These are phyloP conservation scores for Zosterops hypoxanthus DNA, from an alignment of 2,113 vertebrate genomes.

Conservation along the genomic window DNA sequence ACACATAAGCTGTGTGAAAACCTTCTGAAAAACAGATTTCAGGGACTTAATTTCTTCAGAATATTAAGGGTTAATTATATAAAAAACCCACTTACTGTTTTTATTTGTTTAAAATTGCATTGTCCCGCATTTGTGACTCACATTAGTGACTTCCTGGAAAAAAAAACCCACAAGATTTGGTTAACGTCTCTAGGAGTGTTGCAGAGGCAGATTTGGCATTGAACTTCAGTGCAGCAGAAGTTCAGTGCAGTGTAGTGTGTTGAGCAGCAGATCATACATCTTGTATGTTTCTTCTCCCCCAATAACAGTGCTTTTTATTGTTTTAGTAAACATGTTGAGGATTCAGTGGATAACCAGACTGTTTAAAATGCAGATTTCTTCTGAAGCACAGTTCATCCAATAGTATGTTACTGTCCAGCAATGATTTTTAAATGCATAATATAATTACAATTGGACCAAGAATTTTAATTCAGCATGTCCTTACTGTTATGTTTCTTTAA, in stretches of 20 bases:
- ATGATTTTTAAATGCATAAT: not conserved
- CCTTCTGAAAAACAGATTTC: not conserved
- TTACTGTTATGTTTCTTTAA: not conserved
- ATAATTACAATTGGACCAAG: not conserved
- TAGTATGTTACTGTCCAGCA: not conserved
- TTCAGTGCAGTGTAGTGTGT: no score
- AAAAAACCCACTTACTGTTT: fast-evolving
- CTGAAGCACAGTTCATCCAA: not conserved
- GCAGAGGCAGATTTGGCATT: not conserved
- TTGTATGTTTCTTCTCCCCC: not conserved
- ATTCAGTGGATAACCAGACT: not conserved
- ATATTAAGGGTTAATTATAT: not conserved
- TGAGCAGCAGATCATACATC: not conserved
- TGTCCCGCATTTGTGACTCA: not conserved
- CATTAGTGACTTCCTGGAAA: not conserved
- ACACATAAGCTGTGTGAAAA: not conserved
- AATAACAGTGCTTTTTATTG: not conserved
- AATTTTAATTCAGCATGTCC: not conserved
- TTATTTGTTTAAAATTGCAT: not conserved
- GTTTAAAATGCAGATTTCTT: not conserved
- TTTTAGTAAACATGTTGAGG: not conserved
- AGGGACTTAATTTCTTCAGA: not conserved
- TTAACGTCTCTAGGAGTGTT: not conserved
- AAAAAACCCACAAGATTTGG: not conserved
- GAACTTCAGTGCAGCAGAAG: not conserved